Evolutionary conservation across 2,888 invertebrate species (phyloP).

Genomic region (Chironomus riparius): DNA sequence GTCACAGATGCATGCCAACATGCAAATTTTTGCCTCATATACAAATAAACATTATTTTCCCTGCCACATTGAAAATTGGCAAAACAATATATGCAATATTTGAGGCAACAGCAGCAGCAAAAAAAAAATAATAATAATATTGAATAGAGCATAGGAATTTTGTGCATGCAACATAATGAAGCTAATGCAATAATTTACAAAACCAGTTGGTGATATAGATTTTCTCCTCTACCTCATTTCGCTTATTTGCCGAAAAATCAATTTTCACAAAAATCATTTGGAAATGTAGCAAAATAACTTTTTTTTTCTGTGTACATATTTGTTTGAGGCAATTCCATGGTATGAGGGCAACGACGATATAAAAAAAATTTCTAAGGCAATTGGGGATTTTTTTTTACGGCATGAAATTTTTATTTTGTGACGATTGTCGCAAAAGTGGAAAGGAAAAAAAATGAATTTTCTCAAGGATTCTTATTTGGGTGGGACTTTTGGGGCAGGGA

Average conservation of each 20-base stretch:
- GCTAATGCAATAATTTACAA: conserved; percentile 27
- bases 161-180: conserved; percentile 25
- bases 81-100: conserved; percentile 5
- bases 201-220: conserved; percentile 24
- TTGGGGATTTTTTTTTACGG: too few relatives aligned
- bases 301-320: background rate
- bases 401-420: too few relatives aligned
- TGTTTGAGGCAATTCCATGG: too few relatives aligned
- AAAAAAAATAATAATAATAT: background rate
- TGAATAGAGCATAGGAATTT: background rate
- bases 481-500: too few relatives aligned
- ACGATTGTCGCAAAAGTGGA: too few relatives aligned
- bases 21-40: conserved; percentile 4
- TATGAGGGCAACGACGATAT: too few relatives aligned
- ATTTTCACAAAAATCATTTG: conserved; percentile 18
- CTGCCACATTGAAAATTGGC: conserved; percentile 10
- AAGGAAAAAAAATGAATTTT: too few relatives aligned
- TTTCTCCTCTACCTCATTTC: background rate
- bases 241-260: background rate
- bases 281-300: background rate
- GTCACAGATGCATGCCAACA: conserved; percentile 5
- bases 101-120: background rate
- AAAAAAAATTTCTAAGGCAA: too few relatives aligned
- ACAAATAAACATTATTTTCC: conserved; percentile 21
- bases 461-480: too few relatives aligned